Evolutionary conservation across 2,888 invertebrate genomes (phyloP).

Genomic region (Omphaloscelis lunosa): DNA sequence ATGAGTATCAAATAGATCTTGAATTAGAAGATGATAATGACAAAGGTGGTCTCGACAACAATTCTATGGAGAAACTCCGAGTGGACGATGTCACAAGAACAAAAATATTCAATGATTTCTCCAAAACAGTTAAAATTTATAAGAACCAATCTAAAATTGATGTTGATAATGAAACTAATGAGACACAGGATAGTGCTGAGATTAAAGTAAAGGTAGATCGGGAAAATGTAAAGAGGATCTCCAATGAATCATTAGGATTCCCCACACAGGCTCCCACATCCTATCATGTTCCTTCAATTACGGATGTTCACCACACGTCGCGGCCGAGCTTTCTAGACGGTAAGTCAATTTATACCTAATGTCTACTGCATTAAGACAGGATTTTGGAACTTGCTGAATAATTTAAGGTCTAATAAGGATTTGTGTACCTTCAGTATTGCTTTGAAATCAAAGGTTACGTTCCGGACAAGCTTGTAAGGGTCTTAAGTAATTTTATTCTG

Average conservation of each 20-base stretch:
- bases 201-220: slow-evolving; percentile 36
- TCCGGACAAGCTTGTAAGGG: slow-evolving; percentile 6
- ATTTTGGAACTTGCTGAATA: slow-evolving; percentile 19
- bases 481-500: slow-evolving; percentile 32
- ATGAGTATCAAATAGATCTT: slow-evolving; percentile 59
- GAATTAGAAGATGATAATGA: slow-evolving; percentile 58
- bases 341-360: slow-evolving; percentile 69
- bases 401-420: slow-evolving; percentile 45
- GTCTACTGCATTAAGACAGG: background rate
- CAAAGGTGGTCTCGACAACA: slow-evolving; percentile 65
- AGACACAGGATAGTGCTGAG: slow-evolving; percentile 40
- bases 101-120: slow-evolving; percentile 85
- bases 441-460: slow-evolving; percentile 43
- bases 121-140: slow-evolving; percentile 82
- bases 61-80: slow-evolving; percentile 82
- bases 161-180: slow-evolving; percentile 44
- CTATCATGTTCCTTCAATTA: slow-evolving; percentile 72
- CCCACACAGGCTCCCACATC: slow-evolving; percentile 63
- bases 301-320: slow-evolving; percentile 69
- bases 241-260: slow-evolving; percentile 72
- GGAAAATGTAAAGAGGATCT: slow-evolving; percentile 53
- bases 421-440: slow-evolving; percentile 36
- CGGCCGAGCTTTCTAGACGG: slow-evolving; percentile 73
- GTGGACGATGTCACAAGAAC: slow-evolving; percentile 82
- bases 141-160: slow-evolving; percentile 52